Evolutionary conservation across 2,113 vertebrate genomes (phyloP), one percentile per base, ranked within the genome.

Genomic region (Penelope pileata): DNA sequence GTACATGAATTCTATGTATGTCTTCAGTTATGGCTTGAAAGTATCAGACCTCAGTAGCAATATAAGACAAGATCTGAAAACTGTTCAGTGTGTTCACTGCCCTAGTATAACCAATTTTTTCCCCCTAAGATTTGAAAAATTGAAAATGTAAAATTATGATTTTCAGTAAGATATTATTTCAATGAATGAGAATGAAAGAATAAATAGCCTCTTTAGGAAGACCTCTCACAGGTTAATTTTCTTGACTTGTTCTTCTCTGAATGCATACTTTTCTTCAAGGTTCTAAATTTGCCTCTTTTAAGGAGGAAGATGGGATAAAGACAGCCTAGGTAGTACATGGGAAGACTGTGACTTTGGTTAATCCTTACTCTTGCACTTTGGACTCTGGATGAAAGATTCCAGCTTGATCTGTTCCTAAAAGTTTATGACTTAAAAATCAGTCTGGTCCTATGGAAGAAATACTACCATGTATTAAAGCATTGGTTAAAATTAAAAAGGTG

Each of bases 361-460:
- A 94, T 83, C 50, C 43, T 91, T 87, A 92, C 48, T 77, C 45
- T 74, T 76, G 64, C 36, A 51, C 53, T 50, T 72, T 62, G 56
- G 48, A 78, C 68, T 84, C 48, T 83, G 80, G 56, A 81, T 86
- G 58, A 74, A 73, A 3, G 14, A 48, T 88, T 92, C 88, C 63
- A 60, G 29, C 83, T 75, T 85, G 36, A 94, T 75, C 48, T 96
- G 63, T 90, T 93, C 82, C 88, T 94, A 94, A 95, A 95, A 70
- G 79, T 95, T 96, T 96, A 95, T 96, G 95, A 94, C 92, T 97
- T 94, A 93, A 96, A 95, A 96, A 83, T 96, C 73, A 84, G 84
- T 83, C 91, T 75, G 26, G 75, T 91, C 60, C 72, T 91, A 63
- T 27, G 42, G 81, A 95, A 75, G 67, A 87, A 93, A 95, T 94